A percentile compares a stretch with the other conserved stretches of the same genome.
Conservation (phyloP, 2,113 vertebrate genomes). For the Nothoprocta pentlandii region DNA sequence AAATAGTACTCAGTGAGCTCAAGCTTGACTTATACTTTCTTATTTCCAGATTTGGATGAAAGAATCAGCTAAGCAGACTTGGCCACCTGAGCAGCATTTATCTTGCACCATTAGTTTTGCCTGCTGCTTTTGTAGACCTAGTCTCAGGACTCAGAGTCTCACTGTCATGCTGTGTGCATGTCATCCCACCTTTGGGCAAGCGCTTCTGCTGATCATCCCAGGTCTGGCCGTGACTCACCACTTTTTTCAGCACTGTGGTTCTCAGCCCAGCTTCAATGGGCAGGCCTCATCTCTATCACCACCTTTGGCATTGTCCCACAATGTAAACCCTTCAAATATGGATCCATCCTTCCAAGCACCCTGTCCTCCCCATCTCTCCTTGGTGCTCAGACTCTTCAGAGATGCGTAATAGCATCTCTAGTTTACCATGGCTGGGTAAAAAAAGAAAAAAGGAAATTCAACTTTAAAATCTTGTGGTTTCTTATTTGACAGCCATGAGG, state of each 20-base stretch:
- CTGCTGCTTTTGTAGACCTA: not conserved
- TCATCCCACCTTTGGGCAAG: not conserved
- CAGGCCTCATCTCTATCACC: not conserved
- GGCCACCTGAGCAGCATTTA: not conserved
- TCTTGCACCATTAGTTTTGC: not conserved
- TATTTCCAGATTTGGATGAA: not conserved
- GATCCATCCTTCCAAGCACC: not conserved
- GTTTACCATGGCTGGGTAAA: no score
- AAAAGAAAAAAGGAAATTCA: not conserved
- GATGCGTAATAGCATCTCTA: not conserved
- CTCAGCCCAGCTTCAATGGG: not conserved
- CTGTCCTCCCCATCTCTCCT: not conserved
- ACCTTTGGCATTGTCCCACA: not conserved
- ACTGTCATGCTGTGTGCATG: accelerated
- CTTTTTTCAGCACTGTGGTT: not conserved
- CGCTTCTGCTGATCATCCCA: accelerated
- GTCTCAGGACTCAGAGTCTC: not conserved
- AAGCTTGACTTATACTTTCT: not conserved
- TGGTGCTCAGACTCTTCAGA: not conserved
- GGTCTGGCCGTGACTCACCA: not conserved
- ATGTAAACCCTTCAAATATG: not conserved
- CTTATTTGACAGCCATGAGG: not conserved
- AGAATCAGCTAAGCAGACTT: not conserved
- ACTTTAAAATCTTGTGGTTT: not conserved
- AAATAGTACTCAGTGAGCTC: not conserved